Evolutionary conservation across 2,888 invertebrate genomes (phyloP), one percentile per base, ranked within the genome.

Genomic region (Drosophila basisetae): DNA sequence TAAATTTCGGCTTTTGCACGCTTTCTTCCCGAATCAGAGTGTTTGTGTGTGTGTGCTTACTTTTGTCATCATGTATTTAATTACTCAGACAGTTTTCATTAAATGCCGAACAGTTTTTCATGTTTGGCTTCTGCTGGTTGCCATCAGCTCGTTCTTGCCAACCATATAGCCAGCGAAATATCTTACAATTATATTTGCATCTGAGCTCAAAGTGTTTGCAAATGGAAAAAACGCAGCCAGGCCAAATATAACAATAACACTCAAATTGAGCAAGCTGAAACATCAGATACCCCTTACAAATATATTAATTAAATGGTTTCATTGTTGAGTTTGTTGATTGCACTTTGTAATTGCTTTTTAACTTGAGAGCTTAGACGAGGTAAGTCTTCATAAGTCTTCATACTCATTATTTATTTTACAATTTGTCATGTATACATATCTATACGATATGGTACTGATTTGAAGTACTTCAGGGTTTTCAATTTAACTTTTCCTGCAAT

Each of bases 31-130:
- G 50, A 39, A 31, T 58, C 37, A 47, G 41, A 43, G 54, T 13
- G 18, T 41, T 49, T 30, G 25, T 58, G 9, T 39, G 41, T 53
- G 33, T 53, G 18, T 56, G 22, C 61, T 55, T 60, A 67, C 80
- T 80, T 90, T 76, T 88, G 89, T 89, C 90, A 83, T 85, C 90
- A 75, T 89, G 85, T 89, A 85, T 90, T 90, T 85, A 85, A 85
- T 90, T 85, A 85, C 90, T 85, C 90, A 73, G 89, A 76, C 83
- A 73, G 89, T 73, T 90, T 85, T 83, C 73, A 85, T 90, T 88
- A 90, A 84, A 84, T 71, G 82, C 67, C 47, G 64, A 50, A 80
- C 76, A 63, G 56, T 16, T 30, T 62, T 53, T 54, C 35, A n/a
- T 10, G 53, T 28, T 50, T 28, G 35, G 35, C 50, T 58, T 62